A percentile compares a stretch with the other conserved stretches of the same genome.
These are phyloP conservation scores for Fundulus diaphanus DNA, from an alignment of 2,797 vertebrate genomes.

Conservation along the genomic window DNA sequence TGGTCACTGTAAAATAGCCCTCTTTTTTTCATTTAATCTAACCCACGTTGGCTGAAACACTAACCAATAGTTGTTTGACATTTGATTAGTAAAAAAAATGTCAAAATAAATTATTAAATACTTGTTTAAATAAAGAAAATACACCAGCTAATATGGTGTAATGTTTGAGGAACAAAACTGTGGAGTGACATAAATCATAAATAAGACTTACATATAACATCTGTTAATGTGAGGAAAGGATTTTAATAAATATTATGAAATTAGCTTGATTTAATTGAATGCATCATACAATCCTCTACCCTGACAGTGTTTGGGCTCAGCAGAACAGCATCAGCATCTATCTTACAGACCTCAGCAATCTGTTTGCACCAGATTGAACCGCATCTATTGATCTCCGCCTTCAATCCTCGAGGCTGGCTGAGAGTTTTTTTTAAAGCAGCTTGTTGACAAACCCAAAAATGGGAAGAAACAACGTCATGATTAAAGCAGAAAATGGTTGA, in stretches of 20 bases:
- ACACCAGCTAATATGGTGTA: background rate
- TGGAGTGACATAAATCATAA: background rate
- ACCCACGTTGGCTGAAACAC: background rate
- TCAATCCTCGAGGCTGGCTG: background rate
- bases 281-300: background rate
- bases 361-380: constrained; percentile 34
- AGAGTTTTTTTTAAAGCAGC: constrained; percentile 5
- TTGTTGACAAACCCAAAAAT: constrained; percentile 24
- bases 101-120: background rate
- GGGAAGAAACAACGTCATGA: background rate
- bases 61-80: background rate
- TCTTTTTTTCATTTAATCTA: no score
- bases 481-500: constrained; percentile 37
- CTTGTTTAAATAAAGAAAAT: background rate
- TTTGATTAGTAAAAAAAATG: background rate
- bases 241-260: background rate
- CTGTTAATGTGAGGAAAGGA: background rate
- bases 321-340: constrained; percentile 7
- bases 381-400: constrained; percentile 12
- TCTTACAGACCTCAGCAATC: constrained; percentile 33
- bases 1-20: background rate
- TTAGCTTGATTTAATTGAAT: background rate
- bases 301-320: constrained; percentile 1
- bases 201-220: background rate
- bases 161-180: background rate